Conservation (phyloP, 1,140 invertebrate genomes). For the Meteorus sp. region DNA sequence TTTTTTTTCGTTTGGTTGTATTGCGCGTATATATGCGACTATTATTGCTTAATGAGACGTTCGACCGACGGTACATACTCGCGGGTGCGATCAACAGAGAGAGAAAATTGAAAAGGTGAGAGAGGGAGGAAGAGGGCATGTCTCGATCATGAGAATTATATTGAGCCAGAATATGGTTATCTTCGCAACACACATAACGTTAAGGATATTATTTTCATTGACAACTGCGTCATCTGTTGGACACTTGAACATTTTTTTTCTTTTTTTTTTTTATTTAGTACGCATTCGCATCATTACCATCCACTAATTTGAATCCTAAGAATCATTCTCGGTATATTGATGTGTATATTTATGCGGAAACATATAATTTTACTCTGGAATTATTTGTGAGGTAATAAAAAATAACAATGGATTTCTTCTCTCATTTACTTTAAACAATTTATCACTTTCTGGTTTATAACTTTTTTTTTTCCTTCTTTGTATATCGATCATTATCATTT, state of each 20-base stretch:
- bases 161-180: constrained; percentile 14
- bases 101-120: no score
- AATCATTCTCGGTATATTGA: no score
- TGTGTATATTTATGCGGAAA: no score
- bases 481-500: not conserved
- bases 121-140: constrained; percentile 16
- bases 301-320: not conserved
- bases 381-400: no score
- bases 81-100: constrained; percentile 6
- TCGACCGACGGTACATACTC: not conserved
- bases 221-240: constrained; percentile 42
- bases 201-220: constrained; percentile 10
- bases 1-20: no score
- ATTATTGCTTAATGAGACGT: constrained; percentile 35
- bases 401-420: no score
- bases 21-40: not conserved
- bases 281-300: not conserved
- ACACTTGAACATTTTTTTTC: constrained; percentile 6
- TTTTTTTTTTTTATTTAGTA: not conserved
- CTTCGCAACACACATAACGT: not conserved
- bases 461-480: not conserved
- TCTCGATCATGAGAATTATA: constrained; percentile 6
- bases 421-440: not conserved
- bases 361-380: no score
- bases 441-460: not conserved